Conservation (phyloP, 53 echinoderm and acorn worm genomes). For the Holothuria leucospilota region DNA sequence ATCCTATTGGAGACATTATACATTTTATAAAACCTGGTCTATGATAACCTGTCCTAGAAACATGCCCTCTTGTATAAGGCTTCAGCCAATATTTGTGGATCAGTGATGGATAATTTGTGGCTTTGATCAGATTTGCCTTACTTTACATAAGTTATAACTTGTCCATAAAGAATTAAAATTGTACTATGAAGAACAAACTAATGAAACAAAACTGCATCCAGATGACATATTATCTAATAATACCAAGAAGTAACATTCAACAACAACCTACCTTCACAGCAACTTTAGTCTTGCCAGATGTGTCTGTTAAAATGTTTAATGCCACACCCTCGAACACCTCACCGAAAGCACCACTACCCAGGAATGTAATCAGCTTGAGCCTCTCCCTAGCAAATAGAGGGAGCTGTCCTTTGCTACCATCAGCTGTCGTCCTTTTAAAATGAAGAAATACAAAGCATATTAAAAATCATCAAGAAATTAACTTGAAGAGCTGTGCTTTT, state of each 20-base stretch:
- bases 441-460: conserved; percentile 4
- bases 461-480: background rate
- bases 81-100: too few species aligned
- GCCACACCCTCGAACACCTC: conserved; percentile 97
- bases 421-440: conserved; percentile 65
- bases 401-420: conserved; percentile 77
- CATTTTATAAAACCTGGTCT: too few species aligned
- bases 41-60: too few species aligned
- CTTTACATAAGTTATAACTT: too few species aligned
- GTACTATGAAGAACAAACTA: background rate
- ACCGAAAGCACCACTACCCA: conserved; percentile 97
- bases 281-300: conserved; percentile 79
- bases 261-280: conserved; percentile 85
- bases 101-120: too few species aligned
- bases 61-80: too few species aligned
- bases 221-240: background rate
- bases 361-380: conserved; percentile 84
- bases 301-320: conserved; percentile 71
- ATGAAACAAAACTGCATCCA: background rate
- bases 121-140: too few species aligned
- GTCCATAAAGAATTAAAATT: too few species aligned
- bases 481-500: too few species aligned
- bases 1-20: too few species aligned
- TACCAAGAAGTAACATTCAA: background rate
- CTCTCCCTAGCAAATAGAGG: conserved; percentile 88